Percentiles rank a stretch among this genome's conserved stretches.
Evolutionary conservation across 2,113 vertebrate species (phyloP).

Genomic region (Montifringilla adamsi): DNA sequence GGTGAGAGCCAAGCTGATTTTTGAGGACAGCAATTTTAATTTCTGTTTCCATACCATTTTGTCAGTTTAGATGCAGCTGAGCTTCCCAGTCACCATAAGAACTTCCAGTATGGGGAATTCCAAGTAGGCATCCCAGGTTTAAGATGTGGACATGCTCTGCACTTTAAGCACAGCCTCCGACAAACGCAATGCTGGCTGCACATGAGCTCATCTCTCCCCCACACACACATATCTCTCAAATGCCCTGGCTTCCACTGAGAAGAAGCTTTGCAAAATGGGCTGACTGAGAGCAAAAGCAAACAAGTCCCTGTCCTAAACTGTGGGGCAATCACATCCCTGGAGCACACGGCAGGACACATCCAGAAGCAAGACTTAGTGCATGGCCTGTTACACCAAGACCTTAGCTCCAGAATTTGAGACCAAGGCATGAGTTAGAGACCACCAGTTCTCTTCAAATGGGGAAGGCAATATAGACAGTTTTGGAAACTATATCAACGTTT

Average conservation of each 20-base stretch:
- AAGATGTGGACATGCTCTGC: neutral
- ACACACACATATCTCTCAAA: rapidly evolving
- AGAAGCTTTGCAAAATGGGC: neutral
- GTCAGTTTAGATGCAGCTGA: neutral
- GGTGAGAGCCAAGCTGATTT: neutral
- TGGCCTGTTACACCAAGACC: neutral
- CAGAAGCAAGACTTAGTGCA: neutral
- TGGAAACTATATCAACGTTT: neutral
- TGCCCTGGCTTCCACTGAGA: neutral
- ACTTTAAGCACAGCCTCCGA: neutral
- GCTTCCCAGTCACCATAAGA: neutral
- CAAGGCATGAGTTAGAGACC: neutral
- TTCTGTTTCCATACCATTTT: neutral
- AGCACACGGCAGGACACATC: neutral
- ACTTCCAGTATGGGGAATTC: neutral
- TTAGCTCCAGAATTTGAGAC: neutral
- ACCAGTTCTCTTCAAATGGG: neutral
- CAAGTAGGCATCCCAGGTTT: neutral
- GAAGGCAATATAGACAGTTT: rapidly evolving
- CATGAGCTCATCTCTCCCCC: neutral
- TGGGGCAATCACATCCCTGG: neutral
- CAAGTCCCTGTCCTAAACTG: neutral
- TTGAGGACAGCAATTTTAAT: neutral
- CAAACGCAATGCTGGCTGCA: neutral
- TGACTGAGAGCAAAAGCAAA: neutral